Evolutionary conservation across 2,888 invertebrate genomes (phyloP), one percentile per base, ranked within the genome.

Genomic region (Orchesellides sinensis): DNA sequence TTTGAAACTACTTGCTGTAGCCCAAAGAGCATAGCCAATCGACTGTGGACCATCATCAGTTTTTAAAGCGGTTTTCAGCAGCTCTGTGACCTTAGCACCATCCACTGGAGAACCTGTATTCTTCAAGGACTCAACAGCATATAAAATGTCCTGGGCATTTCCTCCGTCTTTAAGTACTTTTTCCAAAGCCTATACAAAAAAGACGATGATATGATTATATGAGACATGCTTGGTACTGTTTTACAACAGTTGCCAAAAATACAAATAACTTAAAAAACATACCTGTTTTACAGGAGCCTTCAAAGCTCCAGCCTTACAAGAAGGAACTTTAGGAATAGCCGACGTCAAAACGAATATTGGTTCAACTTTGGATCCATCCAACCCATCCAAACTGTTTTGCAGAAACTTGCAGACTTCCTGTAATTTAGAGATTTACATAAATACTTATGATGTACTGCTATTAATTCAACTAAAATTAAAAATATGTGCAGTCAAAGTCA

Each of bases 321-420:
- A 35, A 21, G 83, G 75, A 54, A 86, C 17, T 74, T 85, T 85
- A 5, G 83, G 8, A 32, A 85, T 83, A 0, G 86, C 87, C 5
- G 83, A 75, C 14, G 74, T 17, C n/a, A 83, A 29, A 10, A 85
- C 85, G 63, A 85, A 87, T 12, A 81, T 54, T 14, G 74, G 47
- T 49, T 87, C 87, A n/a, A 70, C 45, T 52, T 87, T 87, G 2
- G 85, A 21, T 32, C 86, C 87, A 79, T 87, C 87, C 69, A 83
- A 40, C 0, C 70, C 75, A 32, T 86, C 87, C 66, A 86, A 70
- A 59, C 75, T 84, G 4, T 81, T 74, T 40, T 83, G 70, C 5
- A 87, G 75, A 59, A 63, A 86, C 61, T 86, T 87, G 61, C 87
- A 87, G 19, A 87, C 85, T 45, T 87, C 85, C 86, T 86, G 35